A percentile compares a stretch with the other conserved stretches of the same genome.
These are phyloP conservation scores for Halictus rubicundus DNA, from an alignment of 1,140 invertebrate species.

Conservation along the genomic window DNA sequence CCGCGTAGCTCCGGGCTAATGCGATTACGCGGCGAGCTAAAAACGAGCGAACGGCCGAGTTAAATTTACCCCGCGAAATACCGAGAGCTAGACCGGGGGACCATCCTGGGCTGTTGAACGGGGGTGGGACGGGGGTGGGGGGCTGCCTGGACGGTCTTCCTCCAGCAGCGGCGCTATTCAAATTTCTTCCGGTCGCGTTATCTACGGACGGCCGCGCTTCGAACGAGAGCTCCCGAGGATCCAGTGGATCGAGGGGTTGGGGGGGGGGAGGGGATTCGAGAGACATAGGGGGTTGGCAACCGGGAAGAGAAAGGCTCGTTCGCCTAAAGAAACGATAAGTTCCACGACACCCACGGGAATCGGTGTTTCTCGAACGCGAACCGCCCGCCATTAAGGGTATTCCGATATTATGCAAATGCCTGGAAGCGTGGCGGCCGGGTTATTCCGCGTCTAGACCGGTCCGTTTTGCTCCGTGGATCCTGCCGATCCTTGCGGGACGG, in stretches of 20 bases:
- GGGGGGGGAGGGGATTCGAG: not conserved
- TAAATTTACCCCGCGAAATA: constrained; percentile 71
- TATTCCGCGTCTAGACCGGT: constrained; percentile 33
- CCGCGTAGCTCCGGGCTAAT: constrained; percentile 18
- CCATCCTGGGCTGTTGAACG: not conserved
- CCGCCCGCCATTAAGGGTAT: constrained; percentile 71
- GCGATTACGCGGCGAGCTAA: constrained; percentile 55
- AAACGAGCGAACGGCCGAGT: constrained; percentile 54
- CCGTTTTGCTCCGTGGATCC: not conserved
- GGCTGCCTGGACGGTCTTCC: not conserved
- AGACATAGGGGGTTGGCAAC: constrained; percentile 24
- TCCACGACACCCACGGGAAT: constrained; percentile 67
- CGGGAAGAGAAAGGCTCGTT: constrained; percentile 37
- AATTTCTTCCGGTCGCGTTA: constrained; percentile 25
- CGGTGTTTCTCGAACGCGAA: constrained; percentile 53
- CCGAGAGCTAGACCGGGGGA: not conserved
- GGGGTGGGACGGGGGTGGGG: too few relatives aligned
- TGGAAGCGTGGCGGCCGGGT: constrained; percentile 65
- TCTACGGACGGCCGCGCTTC: constrained; percentile 12
- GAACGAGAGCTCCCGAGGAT: not conserved
- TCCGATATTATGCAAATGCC: constrained; percentile 78
- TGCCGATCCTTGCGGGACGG: constrained; percentile 21
- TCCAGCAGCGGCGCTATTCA: not conserved
- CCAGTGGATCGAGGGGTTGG: not conserved
- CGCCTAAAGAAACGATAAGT: constrained; percentile 43